Evolutionary conservation across 1,140 invertebrate genomes (phyloP), one percentile per base, ranked within the genome.

Genomic region (Drosophila nigromelanica): DNA sequence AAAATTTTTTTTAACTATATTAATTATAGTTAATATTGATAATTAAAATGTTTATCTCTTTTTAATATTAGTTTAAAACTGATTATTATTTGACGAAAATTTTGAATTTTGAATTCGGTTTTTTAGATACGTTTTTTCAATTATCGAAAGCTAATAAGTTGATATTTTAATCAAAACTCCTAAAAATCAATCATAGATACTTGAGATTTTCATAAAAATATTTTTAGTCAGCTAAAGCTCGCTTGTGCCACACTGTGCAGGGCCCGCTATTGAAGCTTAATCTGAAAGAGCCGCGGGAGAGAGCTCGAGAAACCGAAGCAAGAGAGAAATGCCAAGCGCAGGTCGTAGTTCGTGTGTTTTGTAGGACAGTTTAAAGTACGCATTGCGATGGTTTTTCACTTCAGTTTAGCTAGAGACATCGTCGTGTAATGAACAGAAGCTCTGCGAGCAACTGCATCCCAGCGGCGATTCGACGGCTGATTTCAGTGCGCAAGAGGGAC

Each of bases 401-500:
- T 82, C 61, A 87, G 82, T 86, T 87, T 87, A 83, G 83, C 83
- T 89, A 87, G 82, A 87, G 82, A 87, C 76, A 81, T 87, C 82
- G 82, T 89, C 83, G 85, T 89, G 83, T 73, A 74, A 80, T 67
- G 76, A 77, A 70, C 76, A 80, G 64, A 77, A 71, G 70, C 66
- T 62, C 62, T 61, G 67, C 63, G 78, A 73, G 72, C 42, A 76
- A 72, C 55, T 72, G 67, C 42, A 64, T 18, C 21, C 39, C 60
- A 71, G 45, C 55, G 69, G 78, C 75, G 71, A 48, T 45, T 67
- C 61, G 73, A 67, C 73, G 68, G 73, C 73, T 72, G 59, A 75
- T 47, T 67, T 71, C 56, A 76, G 73, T 76, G 73, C 76, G 56
- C 59, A 75, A 78, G 75, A 58, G 56, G n/a, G 51, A 15, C 47